A percentile compares a stretch with the other conserved stretches of the same genome.
Conservation (phyloP, 2,888 invertebrate genomes). For the Melipona beecheii region DNA sequence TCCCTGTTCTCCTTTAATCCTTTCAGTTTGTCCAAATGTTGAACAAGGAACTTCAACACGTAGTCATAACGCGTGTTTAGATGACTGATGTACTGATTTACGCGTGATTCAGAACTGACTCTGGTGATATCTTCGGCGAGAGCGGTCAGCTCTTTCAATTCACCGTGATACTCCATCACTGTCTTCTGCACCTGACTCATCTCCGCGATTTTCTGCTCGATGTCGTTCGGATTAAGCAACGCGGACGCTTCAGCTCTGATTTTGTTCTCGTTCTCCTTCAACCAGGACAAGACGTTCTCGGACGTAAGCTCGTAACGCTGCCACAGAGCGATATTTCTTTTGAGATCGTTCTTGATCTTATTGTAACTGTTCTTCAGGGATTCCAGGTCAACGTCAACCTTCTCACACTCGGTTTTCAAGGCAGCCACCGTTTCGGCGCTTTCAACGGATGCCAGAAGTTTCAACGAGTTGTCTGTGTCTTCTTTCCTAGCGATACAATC, state of each 20-base stretch:
- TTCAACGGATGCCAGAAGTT: conserved; percentile 90
- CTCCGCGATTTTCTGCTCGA: conserved; percentile 89
- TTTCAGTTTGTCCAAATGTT: conserved; percentile 89
- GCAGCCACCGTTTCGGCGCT: conserved; percentile 89
- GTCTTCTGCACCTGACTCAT: conserved; percentile 87
- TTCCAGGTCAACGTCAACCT: conserved; percentile 89
- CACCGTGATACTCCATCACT: conserved; percentile 87
- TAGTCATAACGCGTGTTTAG: conserved; percentile 91
- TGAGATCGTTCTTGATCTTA: conserved; percentile 88
- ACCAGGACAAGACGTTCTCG: conserved; percentile 90
- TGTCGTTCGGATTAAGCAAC: conserved; percentile 88
- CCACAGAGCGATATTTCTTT: conserved; percentile 91
- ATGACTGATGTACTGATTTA: conserved; percentile 92
- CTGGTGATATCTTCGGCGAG: conserved; percentile 90
- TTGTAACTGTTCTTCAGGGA: conserved; percentile 88
- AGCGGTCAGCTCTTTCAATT: conserved; percentile 88
- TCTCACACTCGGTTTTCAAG: conserved; percentile 89
- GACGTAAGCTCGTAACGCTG: conserved; percentile 91
- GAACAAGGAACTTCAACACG: conserved; percentile 89
- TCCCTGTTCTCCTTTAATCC: conserved; percentile 90
- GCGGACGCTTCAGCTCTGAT: conserved; percentile 90
- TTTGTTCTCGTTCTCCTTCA: conserved; percentile 91
- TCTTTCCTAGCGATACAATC: conserved; percentile 89
- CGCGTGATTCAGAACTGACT: conserved; percentile 93
- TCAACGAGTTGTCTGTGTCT: conserved; percentile 90